Evolutionary conservation across 2,797 vertebrate genomes (phyloP).

Genomic region (Esox masquinongy): DNA sequence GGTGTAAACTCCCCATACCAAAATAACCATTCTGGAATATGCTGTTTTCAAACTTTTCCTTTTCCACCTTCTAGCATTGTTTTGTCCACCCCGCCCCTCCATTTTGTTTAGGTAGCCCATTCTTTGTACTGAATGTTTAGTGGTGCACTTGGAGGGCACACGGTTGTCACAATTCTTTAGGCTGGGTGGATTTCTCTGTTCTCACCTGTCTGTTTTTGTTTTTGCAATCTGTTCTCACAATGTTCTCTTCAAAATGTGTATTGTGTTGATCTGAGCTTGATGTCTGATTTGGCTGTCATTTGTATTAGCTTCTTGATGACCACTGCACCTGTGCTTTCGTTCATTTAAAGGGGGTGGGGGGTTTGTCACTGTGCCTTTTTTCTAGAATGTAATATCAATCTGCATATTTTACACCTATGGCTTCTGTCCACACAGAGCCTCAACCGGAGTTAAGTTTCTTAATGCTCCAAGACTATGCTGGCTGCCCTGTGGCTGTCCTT

Average conservation of each 20-base stretch:
- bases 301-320: slow-evolving; percentile 38
- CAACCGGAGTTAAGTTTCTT: neutral
- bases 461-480: neutral
- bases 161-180: slow-evolving; percentile 37
- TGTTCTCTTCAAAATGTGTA: slow-evolving; percentile 38
- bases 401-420: neutral
- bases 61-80: slow-evolving; percentile 41
- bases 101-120: slow-evolving; percentile 45
- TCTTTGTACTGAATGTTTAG: slow-evolving; percentile 57
- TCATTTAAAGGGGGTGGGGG: neutral
- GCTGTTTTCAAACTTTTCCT: slow-evolving; percentile 33
- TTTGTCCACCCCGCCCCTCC: slow-evolving; percentile 42
- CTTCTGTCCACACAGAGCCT: slow-evolving; percentile 15
- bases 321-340: slow-evolving; percentile 17
- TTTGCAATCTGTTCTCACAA: slow-evolving; percentile 37
- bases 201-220: slow-evolving; percentile 47
- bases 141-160: slow-evolving; percentile 61
- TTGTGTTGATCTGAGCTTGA: slow-evolving; percentile 35
- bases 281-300: slow-evolving; percentile 34
- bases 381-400: slow-evolving; percentile 28
- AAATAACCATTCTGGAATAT: slow-evolving; percentile 22
- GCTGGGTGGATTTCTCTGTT: slow-evolving; percentile 35
- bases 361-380: slow-evolving; percentile 13
- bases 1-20: slow-evolving; percentile 31
- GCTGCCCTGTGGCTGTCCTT: slow-evolving; percentile 10